Conservation (phyloP, 2,888 invertebrate species). For the Sclerodermus sp. region DNA sequence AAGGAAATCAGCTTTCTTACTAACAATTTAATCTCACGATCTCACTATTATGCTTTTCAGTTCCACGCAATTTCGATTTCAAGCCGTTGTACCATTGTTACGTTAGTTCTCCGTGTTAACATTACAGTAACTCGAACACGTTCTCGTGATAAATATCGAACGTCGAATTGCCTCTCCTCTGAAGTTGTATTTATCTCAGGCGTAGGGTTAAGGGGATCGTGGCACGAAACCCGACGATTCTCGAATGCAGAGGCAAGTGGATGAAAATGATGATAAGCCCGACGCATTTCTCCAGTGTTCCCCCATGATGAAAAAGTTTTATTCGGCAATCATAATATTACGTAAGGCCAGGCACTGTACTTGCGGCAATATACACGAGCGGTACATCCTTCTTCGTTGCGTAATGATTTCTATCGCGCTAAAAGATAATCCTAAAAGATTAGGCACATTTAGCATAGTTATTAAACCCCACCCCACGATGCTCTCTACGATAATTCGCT, state of each 20-base stretch:
- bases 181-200: not conserved
- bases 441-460: too few relatives aligned
- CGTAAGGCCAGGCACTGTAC: too few relatives aligned
- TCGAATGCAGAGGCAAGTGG: not conserved
- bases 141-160: not conserved
- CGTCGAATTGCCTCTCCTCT: conserved; percentile 1
- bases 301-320: too few relatives aligned
- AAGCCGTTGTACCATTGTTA: not conserved
- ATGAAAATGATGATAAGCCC: not conserved
- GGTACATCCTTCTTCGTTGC: too few relatives aligned
- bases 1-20: too few relatives aligned
- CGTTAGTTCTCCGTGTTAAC: not conserved
- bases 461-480: too few relatives aligned
- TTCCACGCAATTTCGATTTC: not conserved
- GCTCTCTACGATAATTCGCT: too few relatives aligned
- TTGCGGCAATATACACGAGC: too few relatives aligned
- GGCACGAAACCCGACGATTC: not conserved
- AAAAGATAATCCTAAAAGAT: too few relatives aligned
- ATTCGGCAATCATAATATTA: too few relatives aligned
- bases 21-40: not conserved
- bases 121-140: not conserved
- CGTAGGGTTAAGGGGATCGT: not conserved
- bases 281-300: not conserved
- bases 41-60: not conserved
- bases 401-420: too few relatives aligned